These are phyloP conservation scores for Caiman crocodilus DNA, from an alignment of 2,797 vertebrate genomes.

Conservation along the genomic window DNA sequence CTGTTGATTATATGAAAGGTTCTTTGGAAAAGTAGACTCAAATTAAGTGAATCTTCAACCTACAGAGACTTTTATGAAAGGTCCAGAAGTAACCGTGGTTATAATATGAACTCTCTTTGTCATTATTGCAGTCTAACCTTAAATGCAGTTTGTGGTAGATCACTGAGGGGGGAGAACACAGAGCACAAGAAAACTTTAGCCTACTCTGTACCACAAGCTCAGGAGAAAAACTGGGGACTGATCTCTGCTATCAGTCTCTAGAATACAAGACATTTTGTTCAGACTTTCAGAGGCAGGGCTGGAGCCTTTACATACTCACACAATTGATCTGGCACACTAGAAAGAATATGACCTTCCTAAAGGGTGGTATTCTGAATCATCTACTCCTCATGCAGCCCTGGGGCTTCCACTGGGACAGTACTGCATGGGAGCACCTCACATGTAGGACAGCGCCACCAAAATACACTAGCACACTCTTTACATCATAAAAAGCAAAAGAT, in stretches of 20 bases:
- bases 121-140: not conserved
- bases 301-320: not conserved
- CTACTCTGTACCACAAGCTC: not conserved
- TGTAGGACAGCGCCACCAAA: not conserved
- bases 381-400: not conserved
- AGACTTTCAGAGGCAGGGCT: not conserved
- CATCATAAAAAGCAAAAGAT: too few relatives aligned
- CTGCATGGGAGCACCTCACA: not conserved
- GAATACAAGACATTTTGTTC: too few relatives aligned
- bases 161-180: not conserved
- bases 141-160: not conserved
- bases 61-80: not conserved
- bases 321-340: not conserved
- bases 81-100: too few relatives aligned
- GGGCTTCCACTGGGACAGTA: not conserved
- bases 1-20: not conserved
- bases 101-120: not conserved
- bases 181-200: not conserved
- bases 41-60: conserved; percentile 39
- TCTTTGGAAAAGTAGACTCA: conserved; percentile 37
- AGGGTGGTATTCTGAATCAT: not conserved
- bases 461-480: not conserved
- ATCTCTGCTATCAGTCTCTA: not conserved
- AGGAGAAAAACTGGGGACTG: not conserved
- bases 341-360: not conserved